Base-by-base conservation (phyloP, 2,888 invertebrate species). In the Netelia fuscicornis region DNA sequence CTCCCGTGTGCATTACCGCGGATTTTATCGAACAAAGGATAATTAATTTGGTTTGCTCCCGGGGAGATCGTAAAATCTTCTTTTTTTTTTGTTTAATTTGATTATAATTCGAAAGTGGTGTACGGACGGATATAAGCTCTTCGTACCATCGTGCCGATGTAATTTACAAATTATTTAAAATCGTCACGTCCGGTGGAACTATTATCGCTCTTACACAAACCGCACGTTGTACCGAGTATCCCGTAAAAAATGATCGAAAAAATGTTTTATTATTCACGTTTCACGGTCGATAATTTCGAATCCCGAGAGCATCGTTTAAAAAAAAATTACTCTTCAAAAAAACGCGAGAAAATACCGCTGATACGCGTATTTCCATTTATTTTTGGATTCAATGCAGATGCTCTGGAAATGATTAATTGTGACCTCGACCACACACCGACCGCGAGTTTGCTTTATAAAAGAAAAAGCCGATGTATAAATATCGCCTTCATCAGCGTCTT, bases 341-440 rank as follows among this genome's bases (percentile, higher is more conserved):
- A 48, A 48, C 48, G 0, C 2, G 48, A 25, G 11, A 58, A 17
- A 64, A 64, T 64, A 30, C 37, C 10, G 25, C 37, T n/a, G n/a
- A 64, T 23, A 30, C 37, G 13, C 64, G 30, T 30, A 37, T 30
- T 30, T 64, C 13, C n/a, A 64, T 65, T 52, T 17, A 60, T 44
- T 20, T 56, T 70, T 78, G 30, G 13, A 13, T 13, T 48, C 48
- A 48, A 13, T 78, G 60, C 37, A 37, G 25, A 9, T 9, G 13
- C 11, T 56, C 6, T 42, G 58, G n/a, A n/a, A 17, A 48, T 78
- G 68, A 70, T 78, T 52, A 37, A 70, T 78, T 13, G 52, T 48
- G 52, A 20, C 68, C 60, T 60, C 60, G 68, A 70, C 60, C 20
- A 58, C 68, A 23, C n/a, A 30, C n/a, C 17, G 8, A 17, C 20